Conservation (phyloP, 1,140 invertebrate genomes). For the Ladona fulva region DNA sequence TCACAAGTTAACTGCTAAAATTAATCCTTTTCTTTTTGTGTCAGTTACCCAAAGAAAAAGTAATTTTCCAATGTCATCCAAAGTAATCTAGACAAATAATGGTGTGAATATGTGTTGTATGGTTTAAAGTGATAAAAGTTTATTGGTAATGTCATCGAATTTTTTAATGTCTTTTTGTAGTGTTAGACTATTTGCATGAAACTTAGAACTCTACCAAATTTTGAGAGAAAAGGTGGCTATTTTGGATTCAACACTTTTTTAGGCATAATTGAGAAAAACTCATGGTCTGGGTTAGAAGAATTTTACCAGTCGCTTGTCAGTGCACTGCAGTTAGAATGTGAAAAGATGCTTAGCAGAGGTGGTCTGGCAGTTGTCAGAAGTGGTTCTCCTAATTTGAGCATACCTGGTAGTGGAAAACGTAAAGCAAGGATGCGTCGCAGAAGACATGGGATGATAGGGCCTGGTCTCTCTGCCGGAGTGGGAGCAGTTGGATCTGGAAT, state of each 20-base stretch:
- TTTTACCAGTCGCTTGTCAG: slow-evolving; percentile 58
- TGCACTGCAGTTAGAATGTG: slow-evolving; percentile 54
- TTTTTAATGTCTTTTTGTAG: no score
- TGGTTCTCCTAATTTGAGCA: neutral
- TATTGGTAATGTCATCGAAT: no score
- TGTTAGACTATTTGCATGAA: no score
- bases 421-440: neutral
- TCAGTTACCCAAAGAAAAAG: no score
- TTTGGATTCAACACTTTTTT: slow-evolving; percentile 26
- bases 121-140: no score
- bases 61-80: no score
- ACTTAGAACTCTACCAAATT: no score
- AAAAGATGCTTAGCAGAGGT: slow-evolving; percentile 32
- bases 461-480: neutral
- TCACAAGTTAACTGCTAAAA: no score
- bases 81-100: no score
- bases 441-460: neutral
- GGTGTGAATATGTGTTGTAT: no score
- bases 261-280: slow-evolving; percentile 85
- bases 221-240: neutral
- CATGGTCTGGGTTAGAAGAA: slow-evolving; percentile 71
- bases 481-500: neutral
- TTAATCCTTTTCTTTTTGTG: no score
- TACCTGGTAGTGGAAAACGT: neutral
- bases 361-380: neutral